Evolutionary conservation across 92 coral and sea anemone genomes (phyloP), one percentile per base, ranked within the genome.

Genomic region (Isaurus tuberculatus): DNA sequence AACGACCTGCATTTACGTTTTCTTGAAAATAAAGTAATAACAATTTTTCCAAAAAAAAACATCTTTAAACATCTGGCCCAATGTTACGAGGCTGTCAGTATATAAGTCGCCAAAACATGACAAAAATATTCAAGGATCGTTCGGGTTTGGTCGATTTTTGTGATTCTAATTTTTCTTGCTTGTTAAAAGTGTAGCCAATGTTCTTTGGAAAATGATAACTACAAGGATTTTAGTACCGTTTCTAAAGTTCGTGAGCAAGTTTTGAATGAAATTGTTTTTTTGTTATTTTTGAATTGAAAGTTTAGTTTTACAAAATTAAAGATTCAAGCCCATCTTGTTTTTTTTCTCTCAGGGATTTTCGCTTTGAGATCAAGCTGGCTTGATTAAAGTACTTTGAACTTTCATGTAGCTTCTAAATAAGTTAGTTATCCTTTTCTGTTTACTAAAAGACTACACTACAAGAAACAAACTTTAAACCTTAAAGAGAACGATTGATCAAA

Each of bases 401-500:
- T 55, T 6, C 4, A 20, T 55, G 7, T 2, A n/a, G 27, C 63
- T 55, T 20, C 9, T n/a, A n/a, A 19, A 55, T 8, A 40, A 13
- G 1, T 26, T 3, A 48, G 65, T 74, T 29, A 37, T 14, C 5
- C 6, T 7, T n/a, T 16, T 51, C 44, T 72, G 13, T 26, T 25
- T 72, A 20, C 44, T 26, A 19, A 28, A 4, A 6, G 5, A 20
- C 31, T 1, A 40, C 32, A 27, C 8, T 28, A 14, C 51, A 58
- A 26, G 34, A 77, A 43, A 30, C 70, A 17, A 32, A 9, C 16
- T 37, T 4, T 8, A 16, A 2, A 23, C 26, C 34, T 10, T 13
- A 42, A 51, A 43, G 49, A 77, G 58, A 77, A 49, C 36, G 30
- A 23, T 28, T 42, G 70, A 58, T 32, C 42, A 25, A 55, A 28